Evolutionary conservation across 2,113 vertebrate genomes (phyloP).

Genomic region (Cyprinodon tularosa): DNA sequence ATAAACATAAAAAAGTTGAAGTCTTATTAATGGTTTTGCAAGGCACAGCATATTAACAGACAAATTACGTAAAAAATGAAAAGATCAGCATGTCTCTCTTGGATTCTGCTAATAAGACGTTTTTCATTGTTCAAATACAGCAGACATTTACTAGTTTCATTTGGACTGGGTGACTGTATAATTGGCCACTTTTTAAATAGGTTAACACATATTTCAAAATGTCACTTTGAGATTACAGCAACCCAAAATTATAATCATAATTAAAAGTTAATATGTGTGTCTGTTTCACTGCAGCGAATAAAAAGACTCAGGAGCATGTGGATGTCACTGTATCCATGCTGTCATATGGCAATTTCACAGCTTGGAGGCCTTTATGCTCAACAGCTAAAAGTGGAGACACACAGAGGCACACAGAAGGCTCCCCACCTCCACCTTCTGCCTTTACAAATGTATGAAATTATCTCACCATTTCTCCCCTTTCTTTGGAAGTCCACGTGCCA

Average conservation of each 20-base stretch:
- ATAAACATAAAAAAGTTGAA: slow-evolving; percentile 2
- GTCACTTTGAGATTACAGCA: slow-evolving; percentile 52
- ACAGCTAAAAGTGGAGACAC: slow-evolving; percentile 29
- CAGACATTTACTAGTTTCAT: slow-evolving; percentile 24
- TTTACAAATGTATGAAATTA: slow-evolving; percentile 19
- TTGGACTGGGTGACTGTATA: slow-evolving; percentile 55
- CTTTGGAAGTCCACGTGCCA: slow-evolving; percentile 94
- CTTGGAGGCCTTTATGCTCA: slow-evolving; percentile 42
- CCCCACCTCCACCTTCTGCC: slow-evolving; percentile 11
- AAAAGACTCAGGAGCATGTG: slow-evolving; percentile 27
- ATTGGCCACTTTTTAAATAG: slow-evolving; percentile 67
- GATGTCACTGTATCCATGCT: slow-evolving; percentile 37
- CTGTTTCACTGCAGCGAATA: slow-evolving; percentile 39
- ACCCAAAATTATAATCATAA: slow-evolving; percentile 59
- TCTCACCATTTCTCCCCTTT: slow-evolving; percentile 88
- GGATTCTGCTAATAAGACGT: slow-evolving; percentile 37
- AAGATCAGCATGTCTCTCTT: slow-evolving; percentile 5
- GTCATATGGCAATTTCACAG: slow-evolving; percentile 60
- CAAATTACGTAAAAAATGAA: slow-evolving; percentile 9
- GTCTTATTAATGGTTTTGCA: neutral
- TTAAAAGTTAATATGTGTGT: slow-evolving; percentile 57
- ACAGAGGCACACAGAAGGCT: slow-evolving; percentile 35
- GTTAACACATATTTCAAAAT: slow-evolving; percentile 61
- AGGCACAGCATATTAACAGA: neutral
- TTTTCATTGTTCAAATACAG: slow-evolving; percentile 44